Percentiles rank a stretch among this genome's conserved stretches.
phyloP scores from a whole-genome alignment of 2,888 invertebrate species.

The Drosophila quinaria region DNA sequence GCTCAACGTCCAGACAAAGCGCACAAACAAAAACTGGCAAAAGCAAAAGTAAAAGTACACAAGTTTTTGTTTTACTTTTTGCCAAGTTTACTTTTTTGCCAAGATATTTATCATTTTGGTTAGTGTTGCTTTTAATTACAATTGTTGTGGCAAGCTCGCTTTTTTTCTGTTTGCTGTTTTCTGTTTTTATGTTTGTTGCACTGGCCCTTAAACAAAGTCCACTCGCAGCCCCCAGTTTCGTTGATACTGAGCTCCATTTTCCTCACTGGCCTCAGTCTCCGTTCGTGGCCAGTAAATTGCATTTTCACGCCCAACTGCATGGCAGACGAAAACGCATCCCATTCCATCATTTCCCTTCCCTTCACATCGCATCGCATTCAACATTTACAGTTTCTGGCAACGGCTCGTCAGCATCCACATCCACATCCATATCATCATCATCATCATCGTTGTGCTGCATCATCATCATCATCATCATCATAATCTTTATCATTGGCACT shows the following conservation, averaged over 20 bases:
- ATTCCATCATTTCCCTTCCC: neutral
- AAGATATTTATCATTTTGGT: conserved; percentile 71
- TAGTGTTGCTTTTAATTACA: conserved; percentile 75
- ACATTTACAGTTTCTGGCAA: conserved; percentile 55
- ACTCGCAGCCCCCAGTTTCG: conserved; percentile 9
- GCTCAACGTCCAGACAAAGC: conserved; percentile 49
- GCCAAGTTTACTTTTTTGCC: conserved; percentile 39
- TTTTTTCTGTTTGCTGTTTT: neutral
- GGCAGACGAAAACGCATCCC: conserved; percentile 44
- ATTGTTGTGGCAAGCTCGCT: conserved; percentile 63
- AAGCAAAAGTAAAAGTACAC: conserved; percentile 50
- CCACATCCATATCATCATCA: conserved; percentile 24
- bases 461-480: conserved; percentile 17
- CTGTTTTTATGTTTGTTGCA: conserved; percentile 21
- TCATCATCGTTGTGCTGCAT: conserved; percentile 18
- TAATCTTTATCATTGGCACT: conserved; percentile 41
- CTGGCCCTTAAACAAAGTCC: conserved; percentile 30
- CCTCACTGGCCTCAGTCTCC: conserved; percentile 2
- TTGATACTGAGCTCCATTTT: conserved; percentile 25
- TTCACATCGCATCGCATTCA: conserved; percentile 49
- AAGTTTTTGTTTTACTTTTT: conserved; percentile 44
- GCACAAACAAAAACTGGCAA: conserved; percentile 37
- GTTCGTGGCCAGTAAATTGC: conserved; percentile 68
- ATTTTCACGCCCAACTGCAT: conserved; percentile 75
- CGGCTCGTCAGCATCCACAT: conserved; percentile 31